Conservation (phyloP, 2,888 invertebrate genomes). For the Sisyra nigra region DNA sequence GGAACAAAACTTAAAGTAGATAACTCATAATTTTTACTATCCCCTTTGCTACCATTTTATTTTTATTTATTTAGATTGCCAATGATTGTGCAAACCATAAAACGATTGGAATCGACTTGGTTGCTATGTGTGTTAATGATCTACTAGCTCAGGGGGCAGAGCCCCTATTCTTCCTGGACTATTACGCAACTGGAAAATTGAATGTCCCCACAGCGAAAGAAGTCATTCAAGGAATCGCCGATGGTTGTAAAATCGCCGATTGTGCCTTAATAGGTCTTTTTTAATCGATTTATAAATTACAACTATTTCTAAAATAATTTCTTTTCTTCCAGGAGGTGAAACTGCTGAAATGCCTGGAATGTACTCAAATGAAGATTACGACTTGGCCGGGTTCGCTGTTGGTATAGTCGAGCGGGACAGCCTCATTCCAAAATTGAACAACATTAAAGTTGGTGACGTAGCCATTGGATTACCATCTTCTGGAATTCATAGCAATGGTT, state of each 20-base stretch:
- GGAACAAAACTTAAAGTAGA: slow-evolving; percentile 86
- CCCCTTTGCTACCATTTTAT: no score
- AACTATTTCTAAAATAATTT: slow-evolving; percentile 1
- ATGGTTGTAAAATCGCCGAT: slow-evolving; percentile 72
- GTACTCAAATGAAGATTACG: slow-evolving; percentile 77
- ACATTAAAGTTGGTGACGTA: slow-evolving; percentile 58
- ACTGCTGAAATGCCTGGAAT: slow-evolving; percentile 97
- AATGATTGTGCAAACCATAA: slow-evolving; percentile 61
- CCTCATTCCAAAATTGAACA: slow-evolving; percentile 48
- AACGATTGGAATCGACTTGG: slow-evolving; percentile 84
- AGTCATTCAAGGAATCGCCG: slow-evolving; percentile 73
- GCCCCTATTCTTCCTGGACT: slow-evolving; percentile 92
- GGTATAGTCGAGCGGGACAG: slow-evolving; percentile 70
- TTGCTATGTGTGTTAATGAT: slow-evolving; percentile 98
- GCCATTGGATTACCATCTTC: slow-evolving; percentile 77
- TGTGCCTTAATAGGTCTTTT: slow-evolving; percentile 71
- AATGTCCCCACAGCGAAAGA: slow-evolving; percentile 58
- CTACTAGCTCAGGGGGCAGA: slow-evolving; percentile 90
- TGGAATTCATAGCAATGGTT: slow-evolving; percentile 92
- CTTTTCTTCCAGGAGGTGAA: slow-evolving; percentile 58
- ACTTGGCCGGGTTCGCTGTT: slow-evolving; percentile 90
- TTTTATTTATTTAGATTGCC: slow-evolving; percentile 62
- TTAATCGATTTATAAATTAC: neutral
- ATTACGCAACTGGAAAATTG: slow-evolving; percentile 82
- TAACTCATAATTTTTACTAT: neutral